phyloP scores from a whole-genome alignment of 2,113 vertebrate genomes.

The Forbesichthys papilliferus region DNA sequence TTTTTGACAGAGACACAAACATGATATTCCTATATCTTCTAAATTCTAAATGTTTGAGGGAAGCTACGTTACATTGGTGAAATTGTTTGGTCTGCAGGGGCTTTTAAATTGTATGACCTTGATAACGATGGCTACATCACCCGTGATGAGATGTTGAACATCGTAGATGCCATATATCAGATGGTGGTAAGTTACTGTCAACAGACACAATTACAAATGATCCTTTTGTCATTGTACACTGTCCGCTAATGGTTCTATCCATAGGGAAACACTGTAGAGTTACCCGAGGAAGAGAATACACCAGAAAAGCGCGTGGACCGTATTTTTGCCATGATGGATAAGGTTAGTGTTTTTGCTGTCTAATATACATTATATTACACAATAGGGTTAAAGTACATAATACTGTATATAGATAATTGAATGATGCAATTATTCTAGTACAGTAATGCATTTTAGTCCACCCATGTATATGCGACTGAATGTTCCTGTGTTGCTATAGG shows the following conservation, averaged over 20 bases:
- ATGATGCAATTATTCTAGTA: not conserved
- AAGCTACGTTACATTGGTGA: too few species aligned
- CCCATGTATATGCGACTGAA: conserved; percentile 1
- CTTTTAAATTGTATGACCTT: conserved; percentile 96
- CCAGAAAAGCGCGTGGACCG: conserved; percentile 95
- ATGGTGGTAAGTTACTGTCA: conserved; percentile 90
- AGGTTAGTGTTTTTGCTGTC: conserved; percentile 73
- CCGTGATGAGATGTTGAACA: conserved; percentile 97
- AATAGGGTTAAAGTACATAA: not conserved
- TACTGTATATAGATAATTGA: not conserved
- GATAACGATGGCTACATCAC: conserved; percentile 99
- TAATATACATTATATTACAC: not conserved
- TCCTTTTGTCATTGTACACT: not conserved
- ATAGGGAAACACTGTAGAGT: conserved; percentile 96
- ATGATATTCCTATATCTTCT: too few species aligned
- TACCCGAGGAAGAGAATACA: conserved; percentile 97
- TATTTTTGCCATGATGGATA: conserved; percentile 99
- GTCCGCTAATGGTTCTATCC: conserved; percentile 15
- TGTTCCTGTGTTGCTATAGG: conserved; percentile 27
- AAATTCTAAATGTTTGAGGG: too few species aligned
- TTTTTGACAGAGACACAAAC: too few species aligned
- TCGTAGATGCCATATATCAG: conserved; percentile 98
- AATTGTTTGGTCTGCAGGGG: conserved; percentile 80
- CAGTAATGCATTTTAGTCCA: conserved; percentile 8
- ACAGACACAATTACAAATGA: not conserved